Base-by-base conservation (phyloP, 1,140 invertebrate species). In the Thaumetopoea pityocampa region DNA sequence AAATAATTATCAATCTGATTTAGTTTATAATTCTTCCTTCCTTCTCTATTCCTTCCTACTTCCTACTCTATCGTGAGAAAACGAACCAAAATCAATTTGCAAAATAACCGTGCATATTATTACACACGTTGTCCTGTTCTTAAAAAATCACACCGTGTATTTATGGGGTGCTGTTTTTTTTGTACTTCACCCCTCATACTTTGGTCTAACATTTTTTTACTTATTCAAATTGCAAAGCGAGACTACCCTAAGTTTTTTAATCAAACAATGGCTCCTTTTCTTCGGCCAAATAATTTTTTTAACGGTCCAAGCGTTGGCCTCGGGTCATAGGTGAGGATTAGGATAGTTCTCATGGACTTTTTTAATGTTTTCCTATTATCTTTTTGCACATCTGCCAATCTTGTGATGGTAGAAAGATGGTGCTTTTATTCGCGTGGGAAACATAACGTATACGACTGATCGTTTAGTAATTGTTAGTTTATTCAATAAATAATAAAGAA, bases 221-320 rank as follows among this genome's bases (percentile, higher is more conserved):
- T 71, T 78, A 81, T 78, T 81, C 73, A 81, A 81, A 78, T 81
- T 37, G 53, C 58, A 67, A 66, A 54, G 68, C 67, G 70, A 70
- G 61, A 48, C 37, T 67, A 67, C 62, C 67, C 64, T 57, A 46
- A 63, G 56, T 67, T 78, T 78, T 80, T 81, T 74, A 41, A 47
- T 14, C 68, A 70, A 77, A 81, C 73, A 81, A 81, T 68, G 20
- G 52, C 36, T 40, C 46, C 58, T 64, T 73, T 72, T 70, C 67
- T 74, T 72, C 35, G 58, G 47, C 19, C 48, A 33, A 58, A 63
- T 79, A 74, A 79, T 76, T 81, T 78, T 80, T 81, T 78, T 67
- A 67, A 67, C 56, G 56, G 70, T 70, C 69, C 66, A 62, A 36
- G 34, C n/a, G 38, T 66, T 77, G 51, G 62, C 73, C 77, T 24